Conservation (phyloP, 2,888 invertebrate genomes). For the Lepidochrysops patricia region DNA sequence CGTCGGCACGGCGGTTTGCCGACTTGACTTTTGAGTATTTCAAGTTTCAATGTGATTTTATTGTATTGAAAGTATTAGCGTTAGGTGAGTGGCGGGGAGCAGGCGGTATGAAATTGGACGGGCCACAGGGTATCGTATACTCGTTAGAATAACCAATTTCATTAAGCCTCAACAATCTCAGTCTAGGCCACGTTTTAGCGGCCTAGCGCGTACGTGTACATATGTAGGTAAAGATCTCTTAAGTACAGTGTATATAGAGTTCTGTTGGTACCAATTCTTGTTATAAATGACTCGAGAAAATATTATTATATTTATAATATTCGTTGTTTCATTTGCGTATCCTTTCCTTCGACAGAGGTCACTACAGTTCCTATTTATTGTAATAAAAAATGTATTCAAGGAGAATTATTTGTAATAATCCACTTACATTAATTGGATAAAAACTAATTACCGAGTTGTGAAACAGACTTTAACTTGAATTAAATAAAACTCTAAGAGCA, state of each 20-base stretch:
- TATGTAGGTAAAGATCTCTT: slow-evolving; percentile 26
- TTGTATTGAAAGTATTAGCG: background rate
- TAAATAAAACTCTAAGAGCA: no score
- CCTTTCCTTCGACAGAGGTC: background rate
- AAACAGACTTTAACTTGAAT: no score
- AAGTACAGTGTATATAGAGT: slow-evolving; percentile 27
- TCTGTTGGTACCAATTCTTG: slow-evolving; percentile 42
- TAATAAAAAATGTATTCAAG: no score
- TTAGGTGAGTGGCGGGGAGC: background rate
- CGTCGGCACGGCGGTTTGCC: background rate
- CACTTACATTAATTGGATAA: no score
- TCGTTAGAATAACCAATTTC: slow-evolving; percentile 22
- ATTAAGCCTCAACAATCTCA: slow-evolving; percentile 18
- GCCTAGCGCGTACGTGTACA: slow-evolving; percentile 21
- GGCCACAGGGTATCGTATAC: slow-evolving; percentile 27
- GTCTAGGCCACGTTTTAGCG: slow-evolving; percentile 32
- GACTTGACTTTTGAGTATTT: background rate
- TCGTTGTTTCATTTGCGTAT: slow-evolving; percentile 20
- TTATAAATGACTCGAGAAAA: slow-evolving; percentile 50
- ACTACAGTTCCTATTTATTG: background rate
- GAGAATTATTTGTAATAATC: no score
- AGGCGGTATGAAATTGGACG: slow-evolving; percentile 16
- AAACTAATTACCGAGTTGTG: no score
- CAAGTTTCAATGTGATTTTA: slow-evolving; percentile 6
- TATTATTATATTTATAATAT: slow-evolving; percentile 66